phyloP scores from a whole-genome alignment of 23 tunicate species.

The Trididemnum clinides region DNA sequence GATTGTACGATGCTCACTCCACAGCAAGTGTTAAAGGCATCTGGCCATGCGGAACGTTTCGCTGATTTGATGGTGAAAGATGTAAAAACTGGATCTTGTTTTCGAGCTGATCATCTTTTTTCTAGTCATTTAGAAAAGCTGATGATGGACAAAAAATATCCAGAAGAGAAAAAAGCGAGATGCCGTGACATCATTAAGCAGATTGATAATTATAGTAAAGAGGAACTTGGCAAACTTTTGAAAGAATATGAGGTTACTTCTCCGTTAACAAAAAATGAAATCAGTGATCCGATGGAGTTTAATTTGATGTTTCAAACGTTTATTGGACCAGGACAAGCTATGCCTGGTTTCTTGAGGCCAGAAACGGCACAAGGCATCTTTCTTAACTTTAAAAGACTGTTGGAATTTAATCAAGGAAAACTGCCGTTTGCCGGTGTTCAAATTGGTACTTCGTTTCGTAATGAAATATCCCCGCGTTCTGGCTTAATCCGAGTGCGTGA shows the following conservation, averaged over 20 bases:
- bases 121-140: slow-evolving; percentile 76
- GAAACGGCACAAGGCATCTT: slow-evolving; percentile 99
- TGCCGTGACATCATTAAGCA: slow-evolving; percentile 53
- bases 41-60: slow-evolving; percentile 98
- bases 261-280: slow-evolving; percentile 79
- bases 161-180: slow-evolving; percentile 70
- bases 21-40: slow-evolving; percentile 70
- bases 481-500: slow-evolving; percentile 89
- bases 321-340: slow-evolving; percentile 92
- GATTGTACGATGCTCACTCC: slow-evolving; percentile 99
- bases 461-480: slow-evolving; percentile 96
- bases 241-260: slow-evolving; percentile 80
- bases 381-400: slow-evolving; percentile 87
- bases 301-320: slow-evolving; percentile 92
- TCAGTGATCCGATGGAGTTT: slow-evolving; percentile 91
- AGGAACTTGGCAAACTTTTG: slow-evolving; percentile 63
- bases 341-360: slow-evolving; percentile 87
- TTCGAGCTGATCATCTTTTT: slow-evolving; percentile 92
- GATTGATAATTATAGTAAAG: slow-evolving; percentile 82
- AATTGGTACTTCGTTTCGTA: slow-evolving; percentile 94
- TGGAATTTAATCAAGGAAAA: slow-evolving; percentile 95
- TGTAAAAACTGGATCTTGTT: slow-evolving; percentile 86
- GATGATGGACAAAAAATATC: slow-evolving; percentile 62
- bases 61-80: slow-evolving; percentile 99
- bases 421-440: slow-evolving; percentile 97